A percentile compares a stretch with the other conserved stretches of the same genome.
Conservation (phyloP, 2,797 vertebrate species). For the Luscinia megarhynchos region DNA sequence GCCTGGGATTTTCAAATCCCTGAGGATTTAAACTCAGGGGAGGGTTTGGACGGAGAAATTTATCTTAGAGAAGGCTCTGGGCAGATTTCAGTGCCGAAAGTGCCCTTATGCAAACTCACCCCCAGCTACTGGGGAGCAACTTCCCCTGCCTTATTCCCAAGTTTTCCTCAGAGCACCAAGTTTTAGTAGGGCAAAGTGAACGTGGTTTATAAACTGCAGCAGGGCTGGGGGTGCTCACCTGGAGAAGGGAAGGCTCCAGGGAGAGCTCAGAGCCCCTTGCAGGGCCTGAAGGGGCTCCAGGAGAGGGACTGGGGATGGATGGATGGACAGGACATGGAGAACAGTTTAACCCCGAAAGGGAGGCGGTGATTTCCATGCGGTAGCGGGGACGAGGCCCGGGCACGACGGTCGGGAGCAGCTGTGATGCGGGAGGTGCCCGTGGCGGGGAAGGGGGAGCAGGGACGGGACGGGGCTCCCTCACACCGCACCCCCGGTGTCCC, state of each 20-base stretch:
- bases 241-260: neutral
- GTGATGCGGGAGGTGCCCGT: neutral
- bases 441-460: too few species aligned
- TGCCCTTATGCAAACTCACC: neutral
- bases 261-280: neutral
- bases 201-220: accelerated
- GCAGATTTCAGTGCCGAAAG: too few species aligned
- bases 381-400: accelerated
- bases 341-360: too few species aligned
- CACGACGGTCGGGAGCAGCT: neutral
- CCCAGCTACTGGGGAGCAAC: accelerated
- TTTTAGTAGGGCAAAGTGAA: neutral
- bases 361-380: accelerated
- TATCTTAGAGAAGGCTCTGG: neutral
- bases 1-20: neutral
- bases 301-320: accelerated
- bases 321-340: neutral
- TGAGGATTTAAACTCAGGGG: neutral
- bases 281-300: neutral
- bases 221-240: accelerated
- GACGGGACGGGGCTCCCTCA: too few species aligned
- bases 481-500: too few species aligned
- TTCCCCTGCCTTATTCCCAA: accelerated
- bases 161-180: neutral
- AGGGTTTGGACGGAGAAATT: too few species aligned